Evolutionary conservation across 2,888 invertebrate genomes (phyloP), one percentile per base, ranked within the genome.

Genomic region (Catocala fraxini): DNA sequence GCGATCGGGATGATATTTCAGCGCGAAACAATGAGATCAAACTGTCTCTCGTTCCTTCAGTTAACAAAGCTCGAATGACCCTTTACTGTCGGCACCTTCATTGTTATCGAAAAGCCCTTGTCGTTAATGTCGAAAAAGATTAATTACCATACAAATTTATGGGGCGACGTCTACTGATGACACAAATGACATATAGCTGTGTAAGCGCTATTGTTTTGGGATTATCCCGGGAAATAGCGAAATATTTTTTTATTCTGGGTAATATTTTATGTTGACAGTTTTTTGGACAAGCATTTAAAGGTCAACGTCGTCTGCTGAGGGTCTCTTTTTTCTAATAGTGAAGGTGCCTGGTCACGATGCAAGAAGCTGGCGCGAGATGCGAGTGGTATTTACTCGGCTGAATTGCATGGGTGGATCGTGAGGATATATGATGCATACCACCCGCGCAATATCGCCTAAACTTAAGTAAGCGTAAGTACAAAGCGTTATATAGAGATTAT

Each of bases 11-110:
- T 88, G 83, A 88, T 87, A 89, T 89, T 89, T 85, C 86, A 89
- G 82, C 84, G 85, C 80, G 83, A 84, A 89, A 89, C 89, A 89
- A 87, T 86, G 85, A 85, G 83, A 82, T 83, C 80, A 79, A 79
- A 80, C 76, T 80, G 81, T 79, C 82, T 80, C 82, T 83, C 82
- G 80, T 84, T 82, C 80, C 80, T 81, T 81, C 71, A 76, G 79
- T 82, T 82, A 84, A 88, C 86, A 88, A 88, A 89, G 89, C 84
- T 86, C 83, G 80, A 87, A 88, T 90, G 89, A 89, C 88, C 88
- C 58, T 56, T 63, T 59, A 39, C 46, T 47, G 51, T 59, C 51
- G 88, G 83, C 86, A 58, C 54, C 47, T 63, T 55, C 58, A 51
- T 58, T 88, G 87, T 88, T 87, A 87, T 86, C 80, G 79, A 43